phyloP scores from a whole-genome alignment of 2,113 vertebrate species.

The Brachyhypopomus gauderio region DNA sequence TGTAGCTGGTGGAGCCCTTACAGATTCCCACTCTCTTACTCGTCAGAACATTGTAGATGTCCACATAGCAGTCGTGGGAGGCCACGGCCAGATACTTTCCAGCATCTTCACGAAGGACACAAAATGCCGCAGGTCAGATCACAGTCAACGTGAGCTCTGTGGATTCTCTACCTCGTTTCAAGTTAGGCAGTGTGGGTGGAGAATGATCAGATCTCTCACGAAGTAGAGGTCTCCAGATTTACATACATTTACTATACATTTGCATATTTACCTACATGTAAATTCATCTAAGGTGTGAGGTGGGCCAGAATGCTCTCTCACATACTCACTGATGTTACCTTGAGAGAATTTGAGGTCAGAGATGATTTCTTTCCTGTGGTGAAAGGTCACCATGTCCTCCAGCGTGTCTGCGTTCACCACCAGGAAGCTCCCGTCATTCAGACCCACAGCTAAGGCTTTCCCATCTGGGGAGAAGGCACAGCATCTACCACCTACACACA shows the following conservation, averaged over 20 bases:
- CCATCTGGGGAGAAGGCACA: conserved; percentile 97
- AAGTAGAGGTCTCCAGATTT: not conserved
- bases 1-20: conserved; percentile 89
- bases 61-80: conserved; percentile 97
- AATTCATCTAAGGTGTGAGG: not conserved
- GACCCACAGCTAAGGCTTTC: conserved; percentile 91
- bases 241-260: no score
- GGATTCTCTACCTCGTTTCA: not conserved
- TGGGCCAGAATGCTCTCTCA: not conserved
- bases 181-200: not conserved
- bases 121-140: not conserved
- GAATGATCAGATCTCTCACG: no score
- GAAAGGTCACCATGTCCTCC: conserved; percentile 98
- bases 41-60: conserved; percentile 96
- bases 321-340: conserved; percentile 70
- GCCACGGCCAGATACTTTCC: conserved; percentile 97
- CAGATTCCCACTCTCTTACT: conserved; percentile 98
- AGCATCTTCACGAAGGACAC: conserved; percentile 74
- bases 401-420: conserved; percentile 97
- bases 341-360: conserved; percentile 95
- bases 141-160: no score
- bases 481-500: conserved; percentile 85
- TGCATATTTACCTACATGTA: not conserved
- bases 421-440: conserved; percentile 96
- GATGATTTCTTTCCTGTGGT: conserved; percentile 96